Evolutionary conservation across 2,888 invertebrate species (phyloP).

Genomic region (Oithona nana): DNA sequence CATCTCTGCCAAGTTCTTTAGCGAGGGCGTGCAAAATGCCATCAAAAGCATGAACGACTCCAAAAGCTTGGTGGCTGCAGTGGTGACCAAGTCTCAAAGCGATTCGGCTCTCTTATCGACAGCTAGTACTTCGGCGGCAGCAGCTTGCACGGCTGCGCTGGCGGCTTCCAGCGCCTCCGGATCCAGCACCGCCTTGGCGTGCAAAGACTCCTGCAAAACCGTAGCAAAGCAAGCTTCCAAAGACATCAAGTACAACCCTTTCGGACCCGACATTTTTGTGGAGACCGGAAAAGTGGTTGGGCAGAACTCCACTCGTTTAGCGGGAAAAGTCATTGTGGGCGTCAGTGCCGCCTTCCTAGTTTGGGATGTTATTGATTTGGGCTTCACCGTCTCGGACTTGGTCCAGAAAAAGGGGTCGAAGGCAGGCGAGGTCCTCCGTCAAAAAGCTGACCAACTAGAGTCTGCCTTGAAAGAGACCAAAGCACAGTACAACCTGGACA

Average conservation of each 20-base stretch:
- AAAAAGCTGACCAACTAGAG: conserved; percentile 9
- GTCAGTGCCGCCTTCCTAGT: conserved; percentile 12
- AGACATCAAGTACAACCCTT: conserved; percentile 8
- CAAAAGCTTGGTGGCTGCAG: background rate
- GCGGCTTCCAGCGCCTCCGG: background rate
- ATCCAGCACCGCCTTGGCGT: background rate
- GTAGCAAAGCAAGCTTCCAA: background rate
- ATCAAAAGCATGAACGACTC: background rate
- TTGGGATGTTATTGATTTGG: conserved; percentile 10
- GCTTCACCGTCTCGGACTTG: conserved; percentile 4
- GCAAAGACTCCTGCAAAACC: background rate
- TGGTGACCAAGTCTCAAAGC: background rate
- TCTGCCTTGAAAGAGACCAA: conserved; percentile 4
- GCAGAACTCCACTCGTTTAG: conserved; percentile 7
- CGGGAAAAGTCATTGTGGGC: conserved; percentile 12
- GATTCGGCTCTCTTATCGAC: background rate
- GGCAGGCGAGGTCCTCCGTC: background rate
- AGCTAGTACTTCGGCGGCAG: background rate
- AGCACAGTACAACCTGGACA: background rate
- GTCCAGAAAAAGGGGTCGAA: background rate
- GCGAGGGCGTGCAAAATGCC: background rate
- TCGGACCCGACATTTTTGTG: conserved; percentile 6
- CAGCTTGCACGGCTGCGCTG: background rate
- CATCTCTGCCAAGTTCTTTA: background rate
- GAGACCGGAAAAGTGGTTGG: conserved; percentile 12